A percentile compares a stretch with the other conserved stretches of the same genome.
These are phyloP conservation scores for Oryzias dopingdopingensis DNA, from an alignment of 2,797 vertebrate species.

Conservation along the genomic window DNA sequence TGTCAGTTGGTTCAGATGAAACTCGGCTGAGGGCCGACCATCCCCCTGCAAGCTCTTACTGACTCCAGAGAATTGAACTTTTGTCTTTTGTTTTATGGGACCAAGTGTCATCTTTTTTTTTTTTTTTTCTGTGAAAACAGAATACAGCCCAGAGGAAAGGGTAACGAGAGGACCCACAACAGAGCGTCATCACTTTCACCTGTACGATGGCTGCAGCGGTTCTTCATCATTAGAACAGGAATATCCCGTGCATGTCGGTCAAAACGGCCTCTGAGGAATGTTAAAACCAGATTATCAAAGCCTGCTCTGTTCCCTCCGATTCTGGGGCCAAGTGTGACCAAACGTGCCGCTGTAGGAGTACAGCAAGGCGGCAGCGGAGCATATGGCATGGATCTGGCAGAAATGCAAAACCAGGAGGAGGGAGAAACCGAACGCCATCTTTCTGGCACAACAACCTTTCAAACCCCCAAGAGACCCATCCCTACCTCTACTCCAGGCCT, in stretches of 20 bases:
- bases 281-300: slow-evolving; percentile 29
- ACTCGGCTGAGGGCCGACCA: slow-evolving; percentile 78
- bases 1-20: slow-evolving; percentile 71
- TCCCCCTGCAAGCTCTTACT: slow-evolving; percentile 36
- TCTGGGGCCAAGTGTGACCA: slow-evolving; percentile 53
- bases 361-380: slow-evolving; percentile 3
- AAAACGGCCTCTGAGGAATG: slow-evolving; percentile 29
- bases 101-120: slow-evolving; percentile 73
- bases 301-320: slow-evolving; percentile 57
- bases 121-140: slow-evolving; percentile 54
- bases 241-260: slow-evolving; percentile 14
- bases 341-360: background rate
- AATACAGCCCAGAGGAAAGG: slow-evolving; percentile 39
- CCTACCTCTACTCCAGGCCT: background rate
- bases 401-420: too few relatives aligned
- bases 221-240: slow-evolving; percentile 27
- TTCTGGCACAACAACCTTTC: too few relatives aligned
- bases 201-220: slow-evolving; percentile 23
- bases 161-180: background rate
- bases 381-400: background rate
- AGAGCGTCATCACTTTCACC: background rate
- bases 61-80: slow-evolving; percentile 56
- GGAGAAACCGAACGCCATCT: slow-evolving; percentile 23
- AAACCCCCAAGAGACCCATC: slow-evolving; percentile 15
- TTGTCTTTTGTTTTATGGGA: slow-evolving; percentile 70